Conservation (phyloP, 2,113 vertebrate genomes). For the Andinoacara biseriatus region DNA sequence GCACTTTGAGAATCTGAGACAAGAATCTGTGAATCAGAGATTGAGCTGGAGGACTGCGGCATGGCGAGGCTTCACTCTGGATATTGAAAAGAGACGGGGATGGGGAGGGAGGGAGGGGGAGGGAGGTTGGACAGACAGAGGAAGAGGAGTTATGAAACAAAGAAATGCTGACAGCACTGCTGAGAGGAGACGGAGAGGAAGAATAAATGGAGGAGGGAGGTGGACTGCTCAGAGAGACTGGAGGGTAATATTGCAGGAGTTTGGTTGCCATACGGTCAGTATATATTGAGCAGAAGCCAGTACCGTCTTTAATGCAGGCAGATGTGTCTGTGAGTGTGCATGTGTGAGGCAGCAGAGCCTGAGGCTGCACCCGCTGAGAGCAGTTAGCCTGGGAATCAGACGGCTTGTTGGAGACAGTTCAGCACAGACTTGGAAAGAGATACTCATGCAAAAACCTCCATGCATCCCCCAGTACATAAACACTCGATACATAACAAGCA, state of each 20-base stretch:
- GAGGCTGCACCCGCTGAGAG: slow-evolving; percentile 52
- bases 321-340: slow-evolving; percentile 4
- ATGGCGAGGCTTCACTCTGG: slow-evolving; percentile 11
- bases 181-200: slow-evolving; percentile 20
- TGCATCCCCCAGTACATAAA: not conserved
- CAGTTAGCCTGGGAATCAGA: slow-evolving; percentile 57
- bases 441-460: slow-evolving; percentile 11
- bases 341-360: slow-evolving; percentile 27
- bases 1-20: slow-evolving; percentile 26
- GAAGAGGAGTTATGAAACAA: slow-evolving; percentile 5
- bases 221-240: slow-evolving; percentile 25
- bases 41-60: slow-evolving; percentile 45
- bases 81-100: slow-evolving; percentile 29
- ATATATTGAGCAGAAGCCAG: slow-evolving; percentile 28
- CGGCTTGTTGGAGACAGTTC: slow-evolving; percentile 40
- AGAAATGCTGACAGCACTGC: slow-evolving; percentile 37
- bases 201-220: slow-evolving; percentile 9
- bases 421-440: slow-evolving; percentile 18
- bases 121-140: not conserved
- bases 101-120: not conserved
- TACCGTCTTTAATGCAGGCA: slow-evolving; percentile 20
- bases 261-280: slow-evolving; percentile 33
- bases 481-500: not conserved
- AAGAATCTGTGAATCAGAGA: slow-evolving; percentile 54
- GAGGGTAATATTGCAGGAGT: slow-evolving; percentile 34